Evolutionary conservation across 2,113 vertebrate genomes (phyloP).

Genomic region (Nerophis lumbriciformis): DNA sequence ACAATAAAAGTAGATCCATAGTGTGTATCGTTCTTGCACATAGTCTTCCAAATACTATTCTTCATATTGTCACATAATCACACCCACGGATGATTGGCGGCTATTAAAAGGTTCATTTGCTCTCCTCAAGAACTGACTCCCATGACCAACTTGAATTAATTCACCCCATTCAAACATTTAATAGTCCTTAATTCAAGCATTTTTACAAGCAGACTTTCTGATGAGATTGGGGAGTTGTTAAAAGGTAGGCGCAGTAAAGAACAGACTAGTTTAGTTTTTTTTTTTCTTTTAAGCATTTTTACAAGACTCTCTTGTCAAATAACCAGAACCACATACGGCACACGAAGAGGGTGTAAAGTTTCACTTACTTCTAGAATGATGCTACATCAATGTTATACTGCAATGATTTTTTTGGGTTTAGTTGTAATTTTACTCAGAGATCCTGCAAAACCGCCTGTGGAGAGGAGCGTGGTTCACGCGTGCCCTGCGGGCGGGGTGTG

Average conservation of each 20-base stretch:
- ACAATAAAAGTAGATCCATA: too few relatives aligned
- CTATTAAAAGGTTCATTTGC: too few relatives aligned
- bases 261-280: background rate
- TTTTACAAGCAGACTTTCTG: slow-evolving; percentile 7
- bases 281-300: too few relatives aligned
- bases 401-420: too few relatives aligned
- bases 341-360: slow-evolving; percentile 4
- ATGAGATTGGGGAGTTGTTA: background rate
- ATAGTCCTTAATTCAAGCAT: slow-evolving; percentile 7
- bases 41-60: too few relatives aligned
- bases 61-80: too few relatives aligned
- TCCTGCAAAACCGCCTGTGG: too few relatives aligned
- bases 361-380: background rate
- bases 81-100: too few relatives aligned
- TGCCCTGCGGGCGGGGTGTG: too few relatives aligned
- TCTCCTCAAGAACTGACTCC: slow-evolving; percentile 22
- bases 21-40: too few relatives aligned
- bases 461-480: too few relatives aligned
- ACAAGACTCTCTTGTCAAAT: background rate
- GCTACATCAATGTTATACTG: background rate
- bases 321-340: slow-evolving; percentile 26
- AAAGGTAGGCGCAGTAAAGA: background rate
- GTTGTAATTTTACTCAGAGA: too few relatives aligned
- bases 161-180: slow-evolving; percentile 18
- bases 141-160: slow-evolving; percentile 9